These are phyloP conservation scores for Mimumesa dahlbomi DNA, from an alignment of 2,888 invertebrate species.

Conservation along the genomic window DNA sequence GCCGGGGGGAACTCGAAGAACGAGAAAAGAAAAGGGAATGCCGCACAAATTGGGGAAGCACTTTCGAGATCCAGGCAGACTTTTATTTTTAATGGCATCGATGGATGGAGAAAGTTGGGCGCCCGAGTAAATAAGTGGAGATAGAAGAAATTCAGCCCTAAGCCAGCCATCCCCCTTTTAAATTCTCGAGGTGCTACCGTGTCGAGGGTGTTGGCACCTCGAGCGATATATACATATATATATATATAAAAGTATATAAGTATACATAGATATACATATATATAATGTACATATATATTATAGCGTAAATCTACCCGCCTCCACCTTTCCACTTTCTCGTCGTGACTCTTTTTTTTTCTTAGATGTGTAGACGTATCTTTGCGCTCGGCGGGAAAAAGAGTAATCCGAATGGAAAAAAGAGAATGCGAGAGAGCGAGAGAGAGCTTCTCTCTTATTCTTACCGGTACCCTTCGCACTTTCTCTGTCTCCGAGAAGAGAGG, in stretches of 20 bases:
- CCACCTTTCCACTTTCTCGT: constrained; percentile 40
- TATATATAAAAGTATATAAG: too few species aligned
- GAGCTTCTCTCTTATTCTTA: constrained; percentile 23
- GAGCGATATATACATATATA: constrained; percentile 34
- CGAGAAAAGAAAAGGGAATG: constrained; percentile 14
- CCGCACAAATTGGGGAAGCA: constrained; percentile 53
- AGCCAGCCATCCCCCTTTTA: constrained; percentile 64
- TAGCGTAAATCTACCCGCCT: constrained; percentile 67
- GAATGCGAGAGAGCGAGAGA: too few species aligned
- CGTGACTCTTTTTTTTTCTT: constrained; percentile 38
- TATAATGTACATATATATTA: constrained; percentile 35
- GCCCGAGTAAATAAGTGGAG: constrained; percentile 61
- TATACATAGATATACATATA: too few species aligned
- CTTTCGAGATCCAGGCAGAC: constrained; percentile 46
- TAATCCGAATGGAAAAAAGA: constrained; percentile 36
- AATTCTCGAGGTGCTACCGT: constrained; percentile 61
- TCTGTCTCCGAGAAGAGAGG: constrained; percentile 44
- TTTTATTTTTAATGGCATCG: constrained; percentile 66
- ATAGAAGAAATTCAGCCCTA: constrained; percentile 60
- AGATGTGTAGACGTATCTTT: constrained; percentile 43
- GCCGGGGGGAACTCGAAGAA: constrained; percentile 22
- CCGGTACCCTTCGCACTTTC: constrained; percentile 38
- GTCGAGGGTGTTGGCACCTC: constrained; percentile 59
- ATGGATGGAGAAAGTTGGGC: constrained; percentile 61
- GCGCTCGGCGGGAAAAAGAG: constrained; percentile 22